phyloP scores from a whole-genome alignment of 2,888 invertebrate genomes.

The Dysmachus trigonus region DNA sequence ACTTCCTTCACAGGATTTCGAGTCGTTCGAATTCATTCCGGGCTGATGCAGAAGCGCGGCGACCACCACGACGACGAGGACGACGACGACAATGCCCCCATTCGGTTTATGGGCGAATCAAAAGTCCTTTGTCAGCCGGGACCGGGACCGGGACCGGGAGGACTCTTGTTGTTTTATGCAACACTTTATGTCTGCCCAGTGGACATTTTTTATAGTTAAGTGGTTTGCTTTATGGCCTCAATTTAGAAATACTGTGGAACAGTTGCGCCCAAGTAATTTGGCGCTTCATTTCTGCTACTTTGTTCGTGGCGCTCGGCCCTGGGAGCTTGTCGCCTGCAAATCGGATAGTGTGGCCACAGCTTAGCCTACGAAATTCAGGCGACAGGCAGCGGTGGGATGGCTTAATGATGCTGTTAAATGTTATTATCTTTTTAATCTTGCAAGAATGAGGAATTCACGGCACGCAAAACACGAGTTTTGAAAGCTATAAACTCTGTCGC shows the following conservation, averaged over 20 bases:
- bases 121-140: constrained; percentile 19
- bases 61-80: too few relatives aligned
- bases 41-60: not conserved
- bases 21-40: not conserved
- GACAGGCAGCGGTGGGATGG: not conserved
- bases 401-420: not conserved
- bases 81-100: not conserved
- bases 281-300: not conserved
- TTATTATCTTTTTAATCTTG: constrained; percentile 6
- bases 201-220: not conserved
- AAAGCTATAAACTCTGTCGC: not conserved
- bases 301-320: not conserved
- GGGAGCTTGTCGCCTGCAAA: not conserved
- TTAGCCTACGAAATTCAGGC: not conserved
- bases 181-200: not conserved
- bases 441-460: constrained; percentile 8
- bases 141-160: not conserved
- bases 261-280: constrained; percentile 16
- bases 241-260: not conserved
- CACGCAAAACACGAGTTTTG: not conserved
- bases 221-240: not conserved
- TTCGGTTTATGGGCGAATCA: not conserved
- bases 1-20: not conserved
- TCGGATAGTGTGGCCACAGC: not conserved
- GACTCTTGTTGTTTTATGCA: not conserved